phyloP scores from a whole-genome alignment of 2,888 invertebrate species.

The Tuta absoluta region DNA sequence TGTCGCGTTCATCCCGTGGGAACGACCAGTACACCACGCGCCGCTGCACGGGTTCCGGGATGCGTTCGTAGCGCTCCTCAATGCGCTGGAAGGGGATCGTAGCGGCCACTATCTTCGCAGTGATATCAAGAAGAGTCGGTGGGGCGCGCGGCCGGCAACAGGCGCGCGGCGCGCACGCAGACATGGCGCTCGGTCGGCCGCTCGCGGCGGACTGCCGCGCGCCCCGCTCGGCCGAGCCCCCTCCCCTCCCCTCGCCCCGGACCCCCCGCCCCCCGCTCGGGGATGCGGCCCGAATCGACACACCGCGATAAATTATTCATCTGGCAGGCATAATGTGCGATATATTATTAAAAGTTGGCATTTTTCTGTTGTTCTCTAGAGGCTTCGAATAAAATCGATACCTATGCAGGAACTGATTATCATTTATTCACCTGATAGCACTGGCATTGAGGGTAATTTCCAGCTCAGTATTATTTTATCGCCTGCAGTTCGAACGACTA shows the following conservation, averaged over 20 bases:
- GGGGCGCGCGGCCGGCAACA: conserved; percentile 83
- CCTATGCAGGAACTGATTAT: conserved; percentile 44
- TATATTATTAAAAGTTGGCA: conserved; percentile 80
- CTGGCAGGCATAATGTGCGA: conserved; percentile 79
- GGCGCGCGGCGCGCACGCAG: conserved; percentile 78
- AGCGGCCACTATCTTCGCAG: conserved; percentile 91
- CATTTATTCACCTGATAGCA: conserved; percentile 39
- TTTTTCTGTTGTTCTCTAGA: conserved; percentile 69
- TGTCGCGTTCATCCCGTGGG: conserved; percentile 92
- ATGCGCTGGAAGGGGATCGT: conserved; percentile 92
- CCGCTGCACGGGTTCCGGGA: conserved; percentile 93
- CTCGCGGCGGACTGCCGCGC: conserved; percentile 74
- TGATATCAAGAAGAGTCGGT: conserved; percentile 89
- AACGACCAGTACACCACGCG: conserved; percentile 95
- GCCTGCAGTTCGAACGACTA: background rate
- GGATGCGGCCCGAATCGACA: conserved; percentile 76
- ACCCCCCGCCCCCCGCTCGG: conserved; percentile 51
- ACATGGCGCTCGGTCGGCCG: conserved; percentile 80
- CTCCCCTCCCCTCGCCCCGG: conserved; percentile 40
- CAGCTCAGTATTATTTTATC: background rate
- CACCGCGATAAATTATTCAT: conserved; percentile 78
- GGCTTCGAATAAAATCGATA: conserved; percentile 60
- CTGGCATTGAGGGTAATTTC: conserved; percentile 3
- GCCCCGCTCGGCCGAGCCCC: conserved; percentile 45
- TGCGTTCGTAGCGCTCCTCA: conserved; percentile 92